Conservation (phyloP, 2,113 vertebrate species). For the Vimba vimba region DNA sequence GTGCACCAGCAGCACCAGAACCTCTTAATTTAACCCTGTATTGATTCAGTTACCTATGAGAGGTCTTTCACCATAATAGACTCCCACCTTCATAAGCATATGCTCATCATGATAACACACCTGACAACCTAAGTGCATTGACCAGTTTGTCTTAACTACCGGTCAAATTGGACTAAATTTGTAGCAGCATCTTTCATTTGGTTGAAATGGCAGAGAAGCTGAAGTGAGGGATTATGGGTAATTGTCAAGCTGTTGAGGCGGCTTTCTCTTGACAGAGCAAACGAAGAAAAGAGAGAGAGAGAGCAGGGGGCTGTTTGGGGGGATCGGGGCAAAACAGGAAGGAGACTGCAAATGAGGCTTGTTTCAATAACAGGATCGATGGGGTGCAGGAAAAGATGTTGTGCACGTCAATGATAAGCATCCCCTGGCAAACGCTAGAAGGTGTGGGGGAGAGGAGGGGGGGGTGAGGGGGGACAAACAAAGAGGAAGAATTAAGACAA, state of each 20-base stretch:
- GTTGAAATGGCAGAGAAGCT: conserved; percentile 64
- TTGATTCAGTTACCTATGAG: conserved; percentile 22
- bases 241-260: conserved; percentile 46
- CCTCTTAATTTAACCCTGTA: conserved; percentile 7
- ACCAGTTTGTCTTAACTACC: conserved; percentile 30
- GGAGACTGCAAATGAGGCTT: conserved; percentile 83
- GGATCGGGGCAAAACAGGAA: conserved; percentile 62
- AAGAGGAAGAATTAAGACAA: conserved; percentile 35
- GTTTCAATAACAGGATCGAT: conserved; percentile 80
- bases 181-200: conserved; percentile 5
- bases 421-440: conserved; percentile 69
- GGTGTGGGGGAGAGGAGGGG: conserved; percentile 49
- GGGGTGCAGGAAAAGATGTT: conserved; percentile 75
- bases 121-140: conserved; percentile 33
- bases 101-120: not conserved
- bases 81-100: not conserved
- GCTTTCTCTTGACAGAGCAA: conserved; percentile 43
- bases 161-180: conserved; percentile 17
- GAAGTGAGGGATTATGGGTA: conserved; percentile 74
- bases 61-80: conserved; percentile 14
- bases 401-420: conserved; percentile 74
- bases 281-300: conserved; percentile 27
- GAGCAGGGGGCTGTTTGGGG: conserved; percentile 20
- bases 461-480: conserved; percentile 12
- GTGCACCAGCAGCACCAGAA: not conserved